Conservation (phyloP, 2,888 invertebrate species). For the Osedax frankpressi region DNA sequence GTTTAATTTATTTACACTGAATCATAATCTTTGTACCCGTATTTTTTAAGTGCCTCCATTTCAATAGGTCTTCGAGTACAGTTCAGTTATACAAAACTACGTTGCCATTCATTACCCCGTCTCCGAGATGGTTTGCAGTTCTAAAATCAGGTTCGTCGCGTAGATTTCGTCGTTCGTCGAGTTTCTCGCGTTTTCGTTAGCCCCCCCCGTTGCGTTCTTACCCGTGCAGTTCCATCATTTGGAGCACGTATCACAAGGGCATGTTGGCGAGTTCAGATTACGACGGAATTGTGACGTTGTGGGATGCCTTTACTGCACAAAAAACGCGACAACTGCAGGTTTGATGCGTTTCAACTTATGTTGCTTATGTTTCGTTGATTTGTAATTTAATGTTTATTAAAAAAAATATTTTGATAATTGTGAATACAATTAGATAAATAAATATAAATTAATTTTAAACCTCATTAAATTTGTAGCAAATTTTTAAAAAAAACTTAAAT, state of each 20-base stretch:
- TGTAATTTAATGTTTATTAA: no score
- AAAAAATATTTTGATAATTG: no score
- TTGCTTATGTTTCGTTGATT: no score
- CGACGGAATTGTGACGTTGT: conserved; percentile 80
- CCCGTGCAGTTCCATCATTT: conserved; percentile 65
- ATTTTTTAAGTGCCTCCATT: neutral
- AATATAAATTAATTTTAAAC: no score
- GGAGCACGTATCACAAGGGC: conserved; percentile 79
- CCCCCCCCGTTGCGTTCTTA: neutral
- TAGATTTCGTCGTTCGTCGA: no score
- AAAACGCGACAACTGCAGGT: conserved; percentile 57
- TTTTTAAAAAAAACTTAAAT: no score
- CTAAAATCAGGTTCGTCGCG: conserved; percentile 59
- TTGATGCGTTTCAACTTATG: no score
- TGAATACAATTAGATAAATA: no score
- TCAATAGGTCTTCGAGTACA: conserved; percentile 61
- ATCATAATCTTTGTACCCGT: no score
- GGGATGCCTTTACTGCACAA: conserved; percentile 69
- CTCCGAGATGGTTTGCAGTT: conserved; percentile 76
- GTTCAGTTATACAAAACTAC: conserved; percentile 66
- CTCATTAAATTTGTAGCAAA: no score
- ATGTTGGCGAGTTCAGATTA: conserved; percentile 82
- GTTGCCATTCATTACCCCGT: conserved; percentile 84
- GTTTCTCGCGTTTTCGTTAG: no score
- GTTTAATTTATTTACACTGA: conserved; percentile 35